These are phyloP conservation scores for Eunapius fragilis DNA, from an alignment of 37 sponge, comb jelly and placozoan genomes.

Conservation along the genomic window DNA sequence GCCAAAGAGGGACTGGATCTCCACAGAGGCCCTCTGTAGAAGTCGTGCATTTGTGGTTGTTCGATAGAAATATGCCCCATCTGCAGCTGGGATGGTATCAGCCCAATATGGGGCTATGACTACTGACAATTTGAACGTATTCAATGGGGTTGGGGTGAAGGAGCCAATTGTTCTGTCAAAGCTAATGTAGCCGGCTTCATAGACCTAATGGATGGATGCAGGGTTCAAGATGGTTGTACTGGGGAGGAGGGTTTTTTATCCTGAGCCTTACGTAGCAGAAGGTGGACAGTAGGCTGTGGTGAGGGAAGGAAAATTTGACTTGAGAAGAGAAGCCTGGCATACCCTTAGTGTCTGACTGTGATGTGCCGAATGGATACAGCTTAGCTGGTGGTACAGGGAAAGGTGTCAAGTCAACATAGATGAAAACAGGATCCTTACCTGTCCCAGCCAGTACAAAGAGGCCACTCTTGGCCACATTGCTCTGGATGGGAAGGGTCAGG, in stretches of 20 bases:
- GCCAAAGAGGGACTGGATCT: neutral
- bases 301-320: neutral
- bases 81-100: neutral
- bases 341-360: neutral
- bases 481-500: neutral
- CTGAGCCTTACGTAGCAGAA: neutral
- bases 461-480: conserved; percentile 16
- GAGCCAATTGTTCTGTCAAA: neutral
- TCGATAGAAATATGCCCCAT: conserved; percentile 9
- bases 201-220: neutral
- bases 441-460: neutral
- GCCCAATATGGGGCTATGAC: conserved; percentile 22
- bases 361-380: neutral
- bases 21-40: neutral
- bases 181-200: conserved; percentile 16
- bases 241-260: too few relatives aligned
- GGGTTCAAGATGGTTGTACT: too few relatives aligned
- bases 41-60: conserved; percentile 6
- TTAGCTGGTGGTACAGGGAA: neutral
- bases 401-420: neutral
- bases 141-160: neutral
- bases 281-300: neutral
- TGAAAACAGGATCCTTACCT: neutral
- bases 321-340: neutral
- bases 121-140: too few relatives aligned